Evolutionary conservation across 2,888 invertebrate genomes (phyloP), one percentile per base, ranked within the genome.

Genomic region (Zygothrica quintamaculata): DNA sequence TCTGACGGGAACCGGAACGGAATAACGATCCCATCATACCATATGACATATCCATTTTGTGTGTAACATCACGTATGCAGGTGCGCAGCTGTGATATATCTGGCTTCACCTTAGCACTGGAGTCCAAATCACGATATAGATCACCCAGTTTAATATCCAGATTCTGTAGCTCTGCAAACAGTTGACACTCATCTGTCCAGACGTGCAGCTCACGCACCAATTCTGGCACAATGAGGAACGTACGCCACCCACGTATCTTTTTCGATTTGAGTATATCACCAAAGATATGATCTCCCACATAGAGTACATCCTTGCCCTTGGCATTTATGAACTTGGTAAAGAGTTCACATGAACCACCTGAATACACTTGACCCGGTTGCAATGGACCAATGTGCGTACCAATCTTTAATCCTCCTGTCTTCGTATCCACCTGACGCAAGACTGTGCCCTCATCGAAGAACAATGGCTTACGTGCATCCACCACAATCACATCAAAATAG

Each of bases 361-460:
- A 91, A 44, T 91, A 91, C 2, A 91, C 91, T 58, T 94, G 93
- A 16, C 94, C 94, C 82, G 94, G 94, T 66, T 96, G 94, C 65
- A 99, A 92, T 0, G 98, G 97, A 1, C 99, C 99, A 34, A 96
- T 96, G 89, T 99, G 98, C 36, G 97, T 96, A 1, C 99, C 99
- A 89, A 99, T 95, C 90, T 95, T 95, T 39, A 98, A 92, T 0
- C 96, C 96, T 0, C 99, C 99, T 0, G 98, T 98, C 73, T 92
- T 94, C 0, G 96, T 96, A 90, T 99, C 95, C 6, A 99, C 98
- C 91, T 98, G 97, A 50, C 99, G 92, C 65, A 99, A 92, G 59
- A 98, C 97, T 0, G 99, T 99, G 13, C 99, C 99, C 89, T 99
- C 98, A 13, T 96, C 96, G 90, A 99, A 99, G 93, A 99, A 99